Conservation (phyloP, 2,888 invertebrate species). For the Philereme transversata region DNA sequence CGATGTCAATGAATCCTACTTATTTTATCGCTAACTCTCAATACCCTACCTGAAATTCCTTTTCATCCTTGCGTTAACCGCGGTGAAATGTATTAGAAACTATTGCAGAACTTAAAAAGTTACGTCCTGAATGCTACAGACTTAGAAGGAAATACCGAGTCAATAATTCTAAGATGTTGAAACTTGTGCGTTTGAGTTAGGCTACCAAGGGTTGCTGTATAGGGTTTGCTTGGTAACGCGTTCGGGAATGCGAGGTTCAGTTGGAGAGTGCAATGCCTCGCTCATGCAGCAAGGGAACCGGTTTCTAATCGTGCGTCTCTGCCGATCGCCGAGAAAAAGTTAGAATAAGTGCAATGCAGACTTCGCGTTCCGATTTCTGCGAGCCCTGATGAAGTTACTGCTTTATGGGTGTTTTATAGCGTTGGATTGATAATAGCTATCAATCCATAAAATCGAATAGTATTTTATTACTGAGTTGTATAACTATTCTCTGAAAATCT, state of each 20-base stretch:
- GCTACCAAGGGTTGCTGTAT: constrained; percentile 41
- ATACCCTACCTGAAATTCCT: constrained; percentile 45
- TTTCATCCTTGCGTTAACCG: constrained; percentile 1
- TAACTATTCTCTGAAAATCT: too few relatives aligned
- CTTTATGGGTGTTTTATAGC: constrained; percentile 30
- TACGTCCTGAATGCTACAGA: constrained; percentile 49
- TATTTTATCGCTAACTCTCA: constrained; percentile 62
- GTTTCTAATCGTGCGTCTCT: constrained; percentile 77
- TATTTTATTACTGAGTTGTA: too few relatives aligned
- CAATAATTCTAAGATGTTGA: constrained; percentile 14
- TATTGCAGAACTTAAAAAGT: constrained; percentile 43
- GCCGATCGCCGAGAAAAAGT: constrained; percentile 72
- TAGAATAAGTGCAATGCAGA: constrained; percentile 65
- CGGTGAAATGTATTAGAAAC: constrained; percentile 41
- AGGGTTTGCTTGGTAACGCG: constrained; percentile 50
- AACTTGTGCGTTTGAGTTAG: constrained; percentile 55
- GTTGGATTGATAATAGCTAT: constrained; percentile 12
- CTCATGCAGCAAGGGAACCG: constrained; percentile 62
- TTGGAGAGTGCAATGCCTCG: constrained; percentile 65
- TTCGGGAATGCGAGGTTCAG: constrained; percentile 46
- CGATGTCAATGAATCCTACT: constrained; percentile 75
- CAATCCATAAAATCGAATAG: too few relatives aligned
- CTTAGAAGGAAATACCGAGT: constrained; percentile 42
- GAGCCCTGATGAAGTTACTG: constrained; percentile 25
- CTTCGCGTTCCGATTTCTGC: constrained; percentile 32